These are phyloP conservation scores for Carassius gibelio DNA, from an alignment of 2,113 vertebrate genomes.

Conservation along the genomic window DNA sequence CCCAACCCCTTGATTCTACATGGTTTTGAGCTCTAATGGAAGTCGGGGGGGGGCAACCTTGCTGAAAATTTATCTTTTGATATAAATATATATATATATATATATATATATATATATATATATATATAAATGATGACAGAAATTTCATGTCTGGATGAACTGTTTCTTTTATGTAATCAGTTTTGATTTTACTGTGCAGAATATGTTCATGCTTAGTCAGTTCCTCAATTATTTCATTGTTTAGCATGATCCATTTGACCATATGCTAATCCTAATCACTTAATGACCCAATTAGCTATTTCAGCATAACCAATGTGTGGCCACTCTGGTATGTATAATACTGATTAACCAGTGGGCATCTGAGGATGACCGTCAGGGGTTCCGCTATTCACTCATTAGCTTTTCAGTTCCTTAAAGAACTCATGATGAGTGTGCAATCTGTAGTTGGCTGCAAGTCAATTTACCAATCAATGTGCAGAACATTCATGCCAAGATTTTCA, in stretches of 20 bases:
- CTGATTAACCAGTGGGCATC: slow-evolving; percentile 6
- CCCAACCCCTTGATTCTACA: background rate
- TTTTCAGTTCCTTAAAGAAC: slow-evolving; percentile 20
- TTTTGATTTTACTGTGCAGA: background rate
- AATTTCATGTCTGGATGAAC: background rate
- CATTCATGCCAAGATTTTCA: background rate
- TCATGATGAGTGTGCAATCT: slow-evolving; percentile 35
- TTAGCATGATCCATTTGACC: slow-evolving; percentile 30
- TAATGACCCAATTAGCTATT: slow-evolving; percentile 50
- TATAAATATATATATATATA: too few species aligned
- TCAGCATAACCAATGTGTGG: slow-evolving; percentile 47
- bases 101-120: too few species aligned
- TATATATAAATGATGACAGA: background rate
- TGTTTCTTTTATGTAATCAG: background rate
- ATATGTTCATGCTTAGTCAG: slow-evolving; percentile 38
- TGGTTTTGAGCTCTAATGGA: background rate
- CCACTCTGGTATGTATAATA: slow-evolving; percentile 6
- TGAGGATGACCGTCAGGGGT: slow-evolving; percentile 2
- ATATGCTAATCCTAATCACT: slow-evolving; percentile 49
- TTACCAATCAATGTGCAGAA: slow-evolving; percentile 4
- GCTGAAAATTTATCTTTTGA: background rate
- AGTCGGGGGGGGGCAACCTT: background rate
- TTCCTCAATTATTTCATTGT: slow-evolving; percentile 31
- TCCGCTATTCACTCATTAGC: slow-evolving; percentile 19
- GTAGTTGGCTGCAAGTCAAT: slow-evolving; percentile 19